Conservation (phyloP, 2,888 invertebrate species). For the Piscicola geometra region DNA sequence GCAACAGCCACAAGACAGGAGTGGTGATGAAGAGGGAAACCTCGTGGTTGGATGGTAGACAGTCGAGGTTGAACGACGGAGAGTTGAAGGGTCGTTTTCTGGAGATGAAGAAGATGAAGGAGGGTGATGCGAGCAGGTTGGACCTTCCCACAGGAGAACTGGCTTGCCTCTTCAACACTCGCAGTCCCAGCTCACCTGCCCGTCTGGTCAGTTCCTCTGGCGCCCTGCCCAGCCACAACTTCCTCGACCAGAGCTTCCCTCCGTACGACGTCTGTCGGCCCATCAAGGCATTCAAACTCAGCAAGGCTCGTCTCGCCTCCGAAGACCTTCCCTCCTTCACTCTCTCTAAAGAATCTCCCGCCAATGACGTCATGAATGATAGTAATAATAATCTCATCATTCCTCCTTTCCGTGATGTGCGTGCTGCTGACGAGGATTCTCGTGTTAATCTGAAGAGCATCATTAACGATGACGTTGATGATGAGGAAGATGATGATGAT, state of each 20-base stretch:
- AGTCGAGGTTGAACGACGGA: slow-evolving; percentile 1
- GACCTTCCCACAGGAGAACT: not conserved
- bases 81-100: slow-evolving; percentile 13
- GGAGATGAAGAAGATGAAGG: not conserved
- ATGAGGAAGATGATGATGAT: not conserved
- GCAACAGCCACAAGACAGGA: not conserved
- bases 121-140: not conserved
- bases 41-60: not conserved
- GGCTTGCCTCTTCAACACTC: slow-evolving; percentile 35
- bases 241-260: slow-evolving; percentile 26
- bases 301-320: no score
- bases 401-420: no score
- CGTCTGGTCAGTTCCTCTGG: slow-evolving; percentile 34
- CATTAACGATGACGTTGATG: not conserved
- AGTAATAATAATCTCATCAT: slow-evolving; percentile 10
- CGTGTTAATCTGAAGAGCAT: no score
- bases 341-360: no score
- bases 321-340: no score
- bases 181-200: slow-evolving; percentile 41
- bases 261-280: slow-evolving; percentile 4
- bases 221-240: slow-evolving; percentile 6
- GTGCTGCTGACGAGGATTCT: no score
- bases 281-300: not conserved
- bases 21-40: slow-evolving; percentile 6
- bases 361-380: not conserved